Conservation (phyloP, 2,888 invertebrate species). For the Loripinus fragilis region DNA sequence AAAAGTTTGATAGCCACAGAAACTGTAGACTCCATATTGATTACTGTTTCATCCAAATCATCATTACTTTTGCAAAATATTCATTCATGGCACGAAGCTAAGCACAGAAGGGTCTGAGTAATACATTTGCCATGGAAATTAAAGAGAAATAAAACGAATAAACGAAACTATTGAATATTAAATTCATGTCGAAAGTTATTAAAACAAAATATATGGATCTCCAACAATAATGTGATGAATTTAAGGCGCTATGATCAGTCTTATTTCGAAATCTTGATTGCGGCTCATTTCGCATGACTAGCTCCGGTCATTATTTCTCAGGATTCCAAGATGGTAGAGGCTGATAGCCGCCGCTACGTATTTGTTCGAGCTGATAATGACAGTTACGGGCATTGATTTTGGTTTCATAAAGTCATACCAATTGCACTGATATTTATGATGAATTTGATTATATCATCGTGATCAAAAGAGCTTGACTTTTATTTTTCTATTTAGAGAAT, state of each 20-base stretch:
- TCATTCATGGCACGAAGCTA: no score
- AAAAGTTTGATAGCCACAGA: no score
- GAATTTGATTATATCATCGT: conserved; percentile 3
- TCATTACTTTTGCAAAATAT: no score
- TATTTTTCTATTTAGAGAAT: background rate
- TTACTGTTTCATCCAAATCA: no score
- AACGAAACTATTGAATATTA: no score
- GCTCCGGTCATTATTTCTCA: conserved; percentile 4
- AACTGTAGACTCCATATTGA: no score
- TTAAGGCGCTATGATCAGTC: conserved; percentile 6
- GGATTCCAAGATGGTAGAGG: conserved; percentile 14
- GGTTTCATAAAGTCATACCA: conserved; percentile 12
- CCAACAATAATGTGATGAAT: background rate
- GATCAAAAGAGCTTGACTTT: background rate
- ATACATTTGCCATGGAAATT: no score
- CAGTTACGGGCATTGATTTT: conserved; percentile 4
- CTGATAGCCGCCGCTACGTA: conserved; percentile 8
- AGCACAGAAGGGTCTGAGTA: no score
- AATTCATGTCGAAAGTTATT: background rate
- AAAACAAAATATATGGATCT: background rate
- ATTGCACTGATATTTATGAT: conserved; percentile 11
- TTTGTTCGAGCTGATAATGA: conserved; percentile 17
- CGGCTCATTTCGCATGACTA: conserved; percentile 19
- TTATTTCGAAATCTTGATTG: background rate
- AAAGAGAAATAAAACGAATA: no score